These are phyloP conservation scores for Oreochromis grahami DNA, from an alignment of 2,797 vertebrate species.

Conservation along the genomic window DNA sequence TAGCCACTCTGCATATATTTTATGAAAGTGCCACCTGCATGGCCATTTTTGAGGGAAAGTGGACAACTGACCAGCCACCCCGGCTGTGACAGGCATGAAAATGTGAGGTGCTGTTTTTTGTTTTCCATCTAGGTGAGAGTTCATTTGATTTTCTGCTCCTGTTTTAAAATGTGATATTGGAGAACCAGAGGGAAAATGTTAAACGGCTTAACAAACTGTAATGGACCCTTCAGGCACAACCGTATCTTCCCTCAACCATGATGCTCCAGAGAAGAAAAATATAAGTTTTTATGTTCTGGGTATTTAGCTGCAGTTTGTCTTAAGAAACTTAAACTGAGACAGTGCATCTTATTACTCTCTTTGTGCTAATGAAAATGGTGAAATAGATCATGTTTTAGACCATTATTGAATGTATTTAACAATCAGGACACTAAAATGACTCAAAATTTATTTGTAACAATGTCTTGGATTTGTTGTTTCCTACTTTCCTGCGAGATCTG, in stretches of 20 bases:
- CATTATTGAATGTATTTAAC: background rate
- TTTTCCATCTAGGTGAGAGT: background rate
- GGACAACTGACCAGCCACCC: background rate
- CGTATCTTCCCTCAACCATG: background rate
- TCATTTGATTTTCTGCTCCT: slow-evolving; percentile 1
- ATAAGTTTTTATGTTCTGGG: background rate
- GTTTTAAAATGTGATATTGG: slow-evolving; percentile 10
- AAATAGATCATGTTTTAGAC: background rate
- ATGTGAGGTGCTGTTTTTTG: background rate
- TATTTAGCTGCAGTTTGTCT: background rate
- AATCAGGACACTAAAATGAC: background rate
- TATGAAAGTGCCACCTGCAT: background rate
- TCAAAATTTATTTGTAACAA: background rate
- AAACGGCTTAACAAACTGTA: background rate
- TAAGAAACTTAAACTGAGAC: background rate
- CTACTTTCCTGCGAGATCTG: background rate
- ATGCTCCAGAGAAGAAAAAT: background rate
- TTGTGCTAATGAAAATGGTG: background rate
- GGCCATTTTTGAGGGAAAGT: background rate
- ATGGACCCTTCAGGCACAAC: background rate
- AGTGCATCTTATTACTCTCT: background rate
- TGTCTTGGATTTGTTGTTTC: background rate
- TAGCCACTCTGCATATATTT: background rate
- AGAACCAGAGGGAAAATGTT: background rate
- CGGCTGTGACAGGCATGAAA: background rate